phyloP scores from a whole-genome alignment of 2,797 vertebrate species.

The Dermochelys coriacea region DNA sequence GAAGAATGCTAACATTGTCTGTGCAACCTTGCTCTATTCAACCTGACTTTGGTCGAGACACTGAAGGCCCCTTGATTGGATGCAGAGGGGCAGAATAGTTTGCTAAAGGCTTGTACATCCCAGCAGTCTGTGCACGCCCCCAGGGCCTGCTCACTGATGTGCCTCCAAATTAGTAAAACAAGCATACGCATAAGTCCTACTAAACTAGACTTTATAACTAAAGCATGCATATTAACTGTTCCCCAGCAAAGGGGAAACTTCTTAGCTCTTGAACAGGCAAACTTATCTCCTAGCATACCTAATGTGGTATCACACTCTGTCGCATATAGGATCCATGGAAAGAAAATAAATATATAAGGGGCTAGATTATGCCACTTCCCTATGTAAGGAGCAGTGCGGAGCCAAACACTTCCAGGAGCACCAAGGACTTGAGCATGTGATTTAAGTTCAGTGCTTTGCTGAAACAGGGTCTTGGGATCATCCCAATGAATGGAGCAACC shows the following conservation, averaged over 20 bases:
- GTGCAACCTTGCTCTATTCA: rapidly evolving
- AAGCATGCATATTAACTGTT: neutral
- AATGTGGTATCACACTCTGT: neutral
- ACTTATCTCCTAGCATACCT: neutral
- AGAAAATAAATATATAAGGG: neutral
- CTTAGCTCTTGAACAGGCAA: neutral
- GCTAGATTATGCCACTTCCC: neutral
- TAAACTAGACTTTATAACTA: neutral
- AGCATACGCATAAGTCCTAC: neutral
- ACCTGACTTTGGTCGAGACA: neutral
- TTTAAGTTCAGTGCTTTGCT: neutral
- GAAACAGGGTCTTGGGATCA: neutral
- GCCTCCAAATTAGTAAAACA: neutral
- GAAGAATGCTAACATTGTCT: neutral
- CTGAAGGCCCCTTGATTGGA: neutral
- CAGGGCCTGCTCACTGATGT: rapidly evolving
- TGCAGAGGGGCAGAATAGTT: rapidly evolving
- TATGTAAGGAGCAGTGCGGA: neutral
- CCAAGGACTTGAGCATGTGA: neutral
- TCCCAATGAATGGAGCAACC: neutral
- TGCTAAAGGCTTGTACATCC: rapidly evolving
- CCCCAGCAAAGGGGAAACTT: neutral
- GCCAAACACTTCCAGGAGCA: neutral
- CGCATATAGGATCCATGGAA: neutral
- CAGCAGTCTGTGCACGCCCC: rapidly evolving